A percentile compares a stretch with the other conserved stretches of the same genome.
Conservation (phyloP, 2,113 vertebrate genomes). For the Platichthys stellatus region DNA sequence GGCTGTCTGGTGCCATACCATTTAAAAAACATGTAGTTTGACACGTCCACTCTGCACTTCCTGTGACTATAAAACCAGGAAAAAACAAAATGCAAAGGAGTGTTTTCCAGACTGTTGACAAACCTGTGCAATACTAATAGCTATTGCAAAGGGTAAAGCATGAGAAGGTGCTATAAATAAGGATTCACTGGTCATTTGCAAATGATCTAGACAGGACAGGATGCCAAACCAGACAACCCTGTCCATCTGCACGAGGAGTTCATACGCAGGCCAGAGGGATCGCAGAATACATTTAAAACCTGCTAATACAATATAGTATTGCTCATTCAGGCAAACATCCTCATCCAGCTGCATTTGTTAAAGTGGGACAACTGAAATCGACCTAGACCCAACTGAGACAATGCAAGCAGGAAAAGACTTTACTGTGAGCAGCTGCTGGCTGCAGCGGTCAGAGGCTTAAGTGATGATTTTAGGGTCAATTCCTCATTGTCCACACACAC, state of each 20-base stretch:
- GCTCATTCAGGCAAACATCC: conserved; percentile 23
- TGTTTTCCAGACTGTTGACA: background rate
- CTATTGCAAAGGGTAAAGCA: background rate
- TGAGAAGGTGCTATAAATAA: background rate
- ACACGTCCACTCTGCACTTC: background rate
- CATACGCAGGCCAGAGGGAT: conserved; percentile 19
- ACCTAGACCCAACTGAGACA: conserved; percentile 47
- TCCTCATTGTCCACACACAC: conserved; percentile 34
- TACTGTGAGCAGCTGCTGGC: conserved; percentile 34
- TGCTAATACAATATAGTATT: conserved; percentile 14
- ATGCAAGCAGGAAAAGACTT: conserved; percentile 50
- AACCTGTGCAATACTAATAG: background rate
- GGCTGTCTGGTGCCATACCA: background rate
- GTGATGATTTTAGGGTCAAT: conserved; percentile 42
- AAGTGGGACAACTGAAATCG: conserved; percentile 40
- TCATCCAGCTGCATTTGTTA: conserved; percentile 36
- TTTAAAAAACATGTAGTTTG: background rate
- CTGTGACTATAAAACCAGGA: background rate
- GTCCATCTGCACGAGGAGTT: conserved; percentile 5
- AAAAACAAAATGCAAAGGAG: background rate
- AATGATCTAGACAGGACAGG: background rate
- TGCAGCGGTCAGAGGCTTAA: conserved; percentile 28
- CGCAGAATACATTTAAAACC: conserved; percentile 11
- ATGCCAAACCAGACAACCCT: conserved; percentile 33
- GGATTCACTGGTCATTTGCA: background rate